Conservation (phyloP, 1,140 invertebrate genomes). For the Phortica variegata region DNA sequence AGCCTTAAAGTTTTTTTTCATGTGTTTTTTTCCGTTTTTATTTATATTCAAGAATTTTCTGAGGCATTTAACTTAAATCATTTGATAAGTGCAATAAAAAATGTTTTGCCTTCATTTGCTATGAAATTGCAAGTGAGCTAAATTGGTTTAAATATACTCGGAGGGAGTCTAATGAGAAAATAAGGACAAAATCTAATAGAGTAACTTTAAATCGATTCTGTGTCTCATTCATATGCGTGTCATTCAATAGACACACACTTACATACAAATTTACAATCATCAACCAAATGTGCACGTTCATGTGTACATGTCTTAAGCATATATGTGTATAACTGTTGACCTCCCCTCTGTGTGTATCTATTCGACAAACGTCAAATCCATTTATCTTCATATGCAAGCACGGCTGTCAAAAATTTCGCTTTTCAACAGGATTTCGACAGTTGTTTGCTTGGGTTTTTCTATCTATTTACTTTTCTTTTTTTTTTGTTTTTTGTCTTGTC, state of each 20-base stretch:
- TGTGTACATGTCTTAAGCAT: neutral
- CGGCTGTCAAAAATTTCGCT: neutral
- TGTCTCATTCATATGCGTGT: conserved; percentile 7
- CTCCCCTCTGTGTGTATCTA: conserved; percentile 29
- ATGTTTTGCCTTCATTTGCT: too few relatives aligned
- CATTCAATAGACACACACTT: conserved; percentile 37
- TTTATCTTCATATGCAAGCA: conserved; percentile 40
- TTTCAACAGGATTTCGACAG: too few relatives aligned
- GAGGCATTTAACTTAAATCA: too few relatives aligned
- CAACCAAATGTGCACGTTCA: conserved; percentile 7
- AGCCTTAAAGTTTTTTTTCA: too few relatives aligned
- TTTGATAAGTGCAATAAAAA: too few relatives aligned
- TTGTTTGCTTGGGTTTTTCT: neutral
- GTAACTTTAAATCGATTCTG: too few relatives aligned
- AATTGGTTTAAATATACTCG: conserved; percentile 39
- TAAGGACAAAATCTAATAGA: conserved; percentile 21
- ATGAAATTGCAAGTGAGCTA: conserved; percentile 41
- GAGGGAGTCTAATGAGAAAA: too few relatives aligned
- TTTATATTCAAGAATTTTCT: too few relatives aligned
- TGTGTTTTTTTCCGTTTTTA: too few relatives aligned
- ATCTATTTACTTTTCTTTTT: neutral
- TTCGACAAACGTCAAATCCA: conserved; percentile 49
- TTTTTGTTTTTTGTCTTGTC: neutral
- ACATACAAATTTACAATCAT: conserved; percentile 29
- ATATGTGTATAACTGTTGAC: neutral